Evolutionary conservation across 92 coral and sea anemone genomes (phyloP).

Genomic region (Meandrina meandrites): DNA sequence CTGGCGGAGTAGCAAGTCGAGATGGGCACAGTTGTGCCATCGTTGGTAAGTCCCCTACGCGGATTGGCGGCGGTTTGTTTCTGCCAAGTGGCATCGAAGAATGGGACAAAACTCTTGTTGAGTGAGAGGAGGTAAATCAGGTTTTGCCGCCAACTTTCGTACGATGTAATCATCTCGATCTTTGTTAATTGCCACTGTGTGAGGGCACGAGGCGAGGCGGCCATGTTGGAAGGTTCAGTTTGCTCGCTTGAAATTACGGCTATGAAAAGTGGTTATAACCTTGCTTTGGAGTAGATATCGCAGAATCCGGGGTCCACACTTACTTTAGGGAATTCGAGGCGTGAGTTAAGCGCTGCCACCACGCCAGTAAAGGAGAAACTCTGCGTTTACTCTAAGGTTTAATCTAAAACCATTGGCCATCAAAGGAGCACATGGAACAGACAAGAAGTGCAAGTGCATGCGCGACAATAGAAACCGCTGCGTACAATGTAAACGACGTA

Average conservation of each 20-base stretch:
- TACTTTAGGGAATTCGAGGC: not conserved
- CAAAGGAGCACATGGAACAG: too few species aligned
- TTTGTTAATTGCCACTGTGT: constrained; percentile 53
- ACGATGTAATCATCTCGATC: constrained; percentile 42
- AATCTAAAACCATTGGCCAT: too few species aligned
- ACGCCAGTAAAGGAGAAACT: too few species aligned
- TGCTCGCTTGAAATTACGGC: not conserved
- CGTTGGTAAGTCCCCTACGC: constrained; percentile 37
- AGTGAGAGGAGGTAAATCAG: constrained; percentile 33
- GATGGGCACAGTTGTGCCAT: constrained; percentile 46
- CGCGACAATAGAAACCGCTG: too few species aligned
- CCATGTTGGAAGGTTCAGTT: not conserved
- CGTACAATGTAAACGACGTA: too few species aligned
- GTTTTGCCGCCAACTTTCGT: constrained; percentile 55
- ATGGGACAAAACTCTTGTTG: constrained; percentile 53
- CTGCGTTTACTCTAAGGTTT: too few species aligned
- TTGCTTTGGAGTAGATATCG: not conserved
- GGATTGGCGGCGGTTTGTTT: constrained; percentile 48
- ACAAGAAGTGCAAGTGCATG: too few species aligned
- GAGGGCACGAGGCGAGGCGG: constrained; percentile 29
- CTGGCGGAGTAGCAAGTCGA: constrained; percentile 54
- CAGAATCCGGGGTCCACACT: not conserved
- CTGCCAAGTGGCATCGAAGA: constrained; percentile 42
- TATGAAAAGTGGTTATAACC: too few species aligned
- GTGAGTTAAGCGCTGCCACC: constrained; percentile 26